Base-by-base conservation (phyloP, 2,797 vertebrate species). In the Myotis vivesi region DNA sequence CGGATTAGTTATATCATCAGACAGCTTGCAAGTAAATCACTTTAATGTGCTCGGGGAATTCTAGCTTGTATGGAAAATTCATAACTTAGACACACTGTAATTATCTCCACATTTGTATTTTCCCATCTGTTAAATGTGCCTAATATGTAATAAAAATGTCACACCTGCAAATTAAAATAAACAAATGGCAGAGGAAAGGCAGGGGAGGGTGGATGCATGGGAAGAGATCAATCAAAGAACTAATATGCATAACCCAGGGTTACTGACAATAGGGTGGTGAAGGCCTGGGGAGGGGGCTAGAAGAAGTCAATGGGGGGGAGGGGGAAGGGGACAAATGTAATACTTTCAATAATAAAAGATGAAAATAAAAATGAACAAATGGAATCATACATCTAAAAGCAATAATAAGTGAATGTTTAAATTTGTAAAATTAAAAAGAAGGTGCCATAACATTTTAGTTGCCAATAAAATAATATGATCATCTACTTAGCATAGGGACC, bases 111-210 rank as follows among this genome's bases (percentile, higher is more conserved):
- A 44, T 92, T 95, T 94, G 62, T 69, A 53, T 79, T 96, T 85
- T 80, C 55, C 96, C 95, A 93, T 95, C 96, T 97, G 95, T 90
- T 95, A 96, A 95, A 97, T 64, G 92, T 23, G 88, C 76, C 83
- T 19, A 96, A 97, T 72, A 91, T 86, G 57, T 92, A 97, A 90
- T 64, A 96, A 95, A 91, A 96, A 95, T n/a, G 96, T 82, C 82
- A 71, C 85, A 96, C 84, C 73, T 94, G 66, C 79, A 96, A 69
- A 36, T 73, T 86, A 91, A 88, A 95, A 85, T 68, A 96, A 97
- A 97, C 66, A 94, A 76, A 53, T 96, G 59, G 4, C 59, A 62
- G 59, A 62, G 12, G 59, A 62, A 28, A 62, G 59, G 59, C 28
- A 30, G 59, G 6, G 59, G 59, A 62, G 59, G 59, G 59, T 13